phyloP scores from a whole-genome alignment of 2,888 invertebrate genomes.

The Platypus cylindrus region DNA sequence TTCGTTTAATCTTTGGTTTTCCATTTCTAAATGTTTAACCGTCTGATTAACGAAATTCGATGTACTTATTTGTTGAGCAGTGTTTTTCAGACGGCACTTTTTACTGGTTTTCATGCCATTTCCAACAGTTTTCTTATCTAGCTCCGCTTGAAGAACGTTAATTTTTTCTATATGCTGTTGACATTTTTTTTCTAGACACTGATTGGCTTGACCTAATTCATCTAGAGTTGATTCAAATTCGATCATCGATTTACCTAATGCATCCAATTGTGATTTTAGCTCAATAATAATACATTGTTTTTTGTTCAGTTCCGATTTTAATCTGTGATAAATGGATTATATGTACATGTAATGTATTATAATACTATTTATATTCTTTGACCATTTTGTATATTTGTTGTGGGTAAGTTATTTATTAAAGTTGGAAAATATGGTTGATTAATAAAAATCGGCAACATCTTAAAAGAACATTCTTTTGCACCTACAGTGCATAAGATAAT shows the following conservation, averaged over 20 bases:
- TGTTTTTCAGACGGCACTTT: conserved; percentile 1
- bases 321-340: conserved; percentile 4
- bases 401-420: too few species aligned
- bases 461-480: too few species aligned
- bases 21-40: background rate
- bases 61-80: too few species aligned
- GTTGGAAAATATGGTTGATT: too few species aligned
- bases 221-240: conserved; percentile 10
- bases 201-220: conserved; percentile 8
- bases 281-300: conserved; percentile 14
- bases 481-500: too few species aligned
- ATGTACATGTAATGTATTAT: background rate
- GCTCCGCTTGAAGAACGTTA: conserved; percentile 1
- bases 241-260: conserved; percentile 8
- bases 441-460: too few species aligned
- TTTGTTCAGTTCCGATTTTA: conserved; percentile 10
- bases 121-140: conserved; percentile 1
- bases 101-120: background rate
- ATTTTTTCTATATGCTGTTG: background rate
- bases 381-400: too few species aligned
- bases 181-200: conserved; percentile 4
- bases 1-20: conserved; percentile 5
- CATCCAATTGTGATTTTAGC: conserved; percentile 11
- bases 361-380: too few species aligned
- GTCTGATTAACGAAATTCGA: background rate